These are phyloP conservation scores for Drosophila prolongata DNA, from an alignment of 2,888 invertebrate genomes.

Conservation along the genomic window DNA sequence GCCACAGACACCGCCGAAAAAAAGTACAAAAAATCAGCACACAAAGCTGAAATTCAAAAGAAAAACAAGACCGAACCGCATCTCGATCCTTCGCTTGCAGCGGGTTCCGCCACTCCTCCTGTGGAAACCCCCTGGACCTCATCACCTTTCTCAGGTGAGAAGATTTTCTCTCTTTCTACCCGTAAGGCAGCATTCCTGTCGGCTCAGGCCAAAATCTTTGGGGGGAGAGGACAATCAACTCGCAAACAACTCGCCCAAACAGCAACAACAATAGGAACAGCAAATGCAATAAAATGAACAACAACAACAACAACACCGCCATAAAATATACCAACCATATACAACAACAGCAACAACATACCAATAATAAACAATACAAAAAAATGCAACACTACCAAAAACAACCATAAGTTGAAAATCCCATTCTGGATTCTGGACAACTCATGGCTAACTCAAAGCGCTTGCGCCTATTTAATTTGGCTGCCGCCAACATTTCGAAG, in stretches of 20 bases:
- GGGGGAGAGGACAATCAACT: conserved; percentile 79
- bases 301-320: conserved; percentile 16
- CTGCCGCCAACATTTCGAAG: conserved; percentile 70
- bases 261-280: conserved; percentile 10
- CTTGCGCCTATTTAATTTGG: conserved; percentile 81
- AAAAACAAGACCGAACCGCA: conserved; percentile 67
- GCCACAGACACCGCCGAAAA: conserved; percentile 39
- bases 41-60: conserved; percentile 67
- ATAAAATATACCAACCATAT: conserved; percentile 2
- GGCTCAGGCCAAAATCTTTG: conserved; percentile 64
- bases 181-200: conserved; percentile 77
- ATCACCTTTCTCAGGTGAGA: conserved; percentile 62
- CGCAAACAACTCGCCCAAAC: conserved; percentile 46
- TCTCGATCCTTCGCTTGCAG: conserved; percentile 36
- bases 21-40: conserved; percentile 41
- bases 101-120: conserved; percentile 21
- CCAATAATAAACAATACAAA: conserved; percentile 3
- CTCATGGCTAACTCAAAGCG: conserved; percentile 75
- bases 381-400: conserved; percentile 10
- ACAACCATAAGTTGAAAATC: conserved; percentile 29
- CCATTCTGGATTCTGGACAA: conserved; percentile 57
- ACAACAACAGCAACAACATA: conserved; percentile 17
- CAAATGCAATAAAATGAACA: conserved; percentile 6
- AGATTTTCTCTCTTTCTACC: conserved; percentile 77
- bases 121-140: conserved; percentile 12